These are phyloP conservation scores for Toxotes lorentzi DNA, from an alignment of 2,797 vertebrate genomes.

Conservation along the genomic window DNA sequence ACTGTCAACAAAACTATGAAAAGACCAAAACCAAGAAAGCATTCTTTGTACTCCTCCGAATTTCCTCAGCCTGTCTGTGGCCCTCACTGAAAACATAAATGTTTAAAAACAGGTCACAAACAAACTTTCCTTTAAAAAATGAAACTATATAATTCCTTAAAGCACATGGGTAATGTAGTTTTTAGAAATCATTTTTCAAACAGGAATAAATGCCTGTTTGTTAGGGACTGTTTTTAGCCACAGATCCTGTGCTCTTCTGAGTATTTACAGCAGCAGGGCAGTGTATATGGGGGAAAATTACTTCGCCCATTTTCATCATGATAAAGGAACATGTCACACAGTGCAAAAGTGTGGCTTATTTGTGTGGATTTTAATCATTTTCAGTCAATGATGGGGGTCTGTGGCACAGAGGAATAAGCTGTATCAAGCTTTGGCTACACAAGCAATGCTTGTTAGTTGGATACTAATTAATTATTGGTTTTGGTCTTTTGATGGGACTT, in stretches of 20 bases:
- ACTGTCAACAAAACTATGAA: not conserved
- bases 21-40: slow-evolving; percentile 3
- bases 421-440: not conserved
- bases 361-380: not conserved
- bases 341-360: not conserved
- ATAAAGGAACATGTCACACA: not conserved
- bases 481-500: not conserved
- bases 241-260: not conserved
- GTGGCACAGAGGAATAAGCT: not conserved
- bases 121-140: not conserved
- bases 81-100: not conserved
- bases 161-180: not conserved
- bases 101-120: not conserved
- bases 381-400: not conserved
- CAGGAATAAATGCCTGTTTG: not conserved
- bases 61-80: too few relatives aligned
- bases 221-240: not conserved
- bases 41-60: not conserved
- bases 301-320: not conserved
- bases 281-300: not conserved
- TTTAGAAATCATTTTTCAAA: not conserved
- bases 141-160: not conserved
- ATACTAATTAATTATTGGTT: not conserved
- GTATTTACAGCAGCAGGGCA: not conserved
- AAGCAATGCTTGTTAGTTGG: not conserved